phyloP scores from a whole-genome alignment of 1,140 invertebrate genomes.

The Galendromus occidentalis region DNA sequence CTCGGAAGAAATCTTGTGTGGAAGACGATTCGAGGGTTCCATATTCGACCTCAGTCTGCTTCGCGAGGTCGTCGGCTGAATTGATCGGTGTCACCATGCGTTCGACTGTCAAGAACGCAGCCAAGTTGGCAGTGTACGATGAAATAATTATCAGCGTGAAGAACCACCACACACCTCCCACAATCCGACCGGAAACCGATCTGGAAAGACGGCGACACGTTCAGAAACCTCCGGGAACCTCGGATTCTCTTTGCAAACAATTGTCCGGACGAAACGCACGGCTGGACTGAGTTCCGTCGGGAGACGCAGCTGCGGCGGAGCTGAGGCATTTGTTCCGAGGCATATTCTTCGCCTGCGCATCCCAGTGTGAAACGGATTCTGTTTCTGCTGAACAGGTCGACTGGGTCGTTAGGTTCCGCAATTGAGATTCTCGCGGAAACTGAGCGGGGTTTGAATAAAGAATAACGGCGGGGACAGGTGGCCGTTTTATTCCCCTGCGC shows the following conservation, averaged over 20 bases:
- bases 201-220: slow-evolving; percentile 29
- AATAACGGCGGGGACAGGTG: no score
- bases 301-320: slow-evolving; percentile 7
- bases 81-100: slow-evolving; percentile 84
- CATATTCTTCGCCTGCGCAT: background rate
- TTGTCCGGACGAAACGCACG: no score
- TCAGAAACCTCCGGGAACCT: background rate
- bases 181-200: slow-evolving; percentile 76
- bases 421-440: no score
- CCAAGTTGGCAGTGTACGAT: slow-evolving; percentile 90
- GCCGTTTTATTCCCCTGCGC: no score
- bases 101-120: slow-evolving; percentile 82
- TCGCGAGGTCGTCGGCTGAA: slow-evolving; percentile 72
- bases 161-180: slow-evolving; percentile 97
- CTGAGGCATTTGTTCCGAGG: background rate
- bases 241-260: background rate
- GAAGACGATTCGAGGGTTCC: slow-evolving; percentile 65
- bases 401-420: no score
- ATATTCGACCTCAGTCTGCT: slow-evolving; percentile 87
- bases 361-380: no score
- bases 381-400: no score
- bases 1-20: slow-evolving; percentile 79
- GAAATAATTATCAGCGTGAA: slow-evolving; percentile 95
- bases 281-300: background rate
- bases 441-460: no score